Evolutionary conservation across 2,113 vertebrate genomes (phyloP).

Genomic region (Dipodomys spectabilis): DNA sequence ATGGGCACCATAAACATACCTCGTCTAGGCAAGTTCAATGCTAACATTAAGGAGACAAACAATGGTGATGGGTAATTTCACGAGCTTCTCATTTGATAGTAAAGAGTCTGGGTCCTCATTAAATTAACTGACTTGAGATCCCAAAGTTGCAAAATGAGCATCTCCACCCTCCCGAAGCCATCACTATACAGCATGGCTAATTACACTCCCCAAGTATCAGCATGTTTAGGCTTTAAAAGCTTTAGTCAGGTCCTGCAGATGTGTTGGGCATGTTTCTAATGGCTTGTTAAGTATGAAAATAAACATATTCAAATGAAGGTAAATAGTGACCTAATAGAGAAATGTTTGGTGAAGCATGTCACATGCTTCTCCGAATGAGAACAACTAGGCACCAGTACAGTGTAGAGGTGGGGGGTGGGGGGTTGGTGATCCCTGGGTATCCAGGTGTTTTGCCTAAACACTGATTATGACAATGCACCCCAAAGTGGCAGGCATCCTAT

Average conservation of each 20-base stretch:
- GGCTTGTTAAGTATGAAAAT: conserved; percentile 63
- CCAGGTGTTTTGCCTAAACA: conserved; percentile 79
- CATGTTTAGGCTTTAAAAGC: conserved; percentile 55
- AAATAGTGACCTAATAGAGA: conserved; percentile 77
- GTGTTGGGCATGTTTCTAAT: conserved; percentile 46
- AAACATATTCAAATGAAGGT: conserved; percentile 72
- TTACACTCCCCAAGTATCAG: conserved; percentile 68
- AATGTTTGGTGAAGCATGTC: conserved; percentile 53
- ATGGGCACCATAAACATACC: not conserved
- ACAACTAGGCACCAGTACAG: not conserved
- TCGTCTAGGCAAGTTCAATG: not conserved
- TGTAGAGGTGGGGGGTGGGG: not conserved
- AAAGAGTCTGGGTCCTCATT: conserved; percentile 52
- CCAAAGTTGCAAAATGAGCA: conserved; percentile 61
- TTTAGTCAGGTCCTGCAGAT: conserved; percentile 45
- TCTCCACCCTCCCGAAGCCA: conserved; percentile 65
- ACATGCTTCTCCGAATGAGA: conserved; percentile 65
- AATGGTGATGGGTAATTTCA: conserved; percentile 42
- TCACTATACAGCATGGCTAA: conserved; percentile 44
- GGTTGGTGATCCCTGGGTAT: not conserved
- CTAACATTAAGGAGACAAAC: conserved; percentile 41
- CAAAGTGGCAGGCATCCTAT: conserved; percentile 76
- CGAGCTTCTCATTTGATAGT: conserved; percentile 34
- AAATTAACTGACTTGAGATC: conserved; percentile 61
- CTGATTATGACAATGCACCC: conserved; percentile 68